Evolutionary conservation across 1,140 invertebrate genomes (phyloP), one percentile per base, ranked within the genome.

Genomic region (Copidosoma floridanum): DNA sequence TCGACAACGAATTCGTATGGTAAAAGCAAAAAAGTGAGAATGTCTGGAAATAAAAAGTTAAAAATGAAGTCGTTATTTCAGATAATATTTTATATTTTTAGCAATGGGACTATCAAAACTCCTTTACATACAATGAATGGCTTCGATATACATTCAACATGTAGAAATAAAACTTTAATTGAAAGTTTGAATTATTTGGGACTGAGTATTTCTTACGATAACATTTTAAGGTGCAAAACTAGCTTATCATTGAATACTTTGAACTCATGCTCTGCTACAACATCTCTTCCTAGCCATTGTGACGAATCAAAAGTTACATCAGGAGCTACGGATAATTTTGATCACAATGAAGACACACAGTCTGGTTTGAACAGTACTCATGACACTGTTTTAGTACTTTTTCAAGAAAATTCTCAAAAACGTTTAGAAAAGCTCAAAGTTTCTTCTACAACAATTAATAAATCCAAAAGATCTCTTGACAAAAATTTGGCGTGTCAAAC

Each of bases 311-410:
- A 57, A 3, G 64, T 64, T 37, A 67, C 58, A 14, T 58, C 21
- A 1, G 63, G 50, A 1, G 59, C 57, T 3, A 57, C 65, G n/a
- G 65, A 65, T 24, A 65, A 65, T 50, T 67, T 67, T 44, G 60
- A 67, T 57, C 63, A 67, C 40, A 46, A 63, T n/a, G 60, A 58
- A 47, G 26, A 12, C 2, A 65, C 63, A 3, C 14, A 24, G 21
- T 62, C 63, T 14, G 65, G 60, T 14, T 24, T 59, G 12, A 44
- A 65, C 32, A 51, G 44, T 8, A 65, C 53, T 2, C 59, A 67
- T 23, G 63, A 62, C 40, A 65, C 65, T 1, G 58, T 64, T 2
- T 29, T 35, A 16, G 55, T 61, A 16, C n/a, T 61, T 3, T 63
- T 57, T 57, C 48, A 63, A 63, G 32, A 57, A 21, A 16, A 16